Percentiles rank a stretch among this genome's conserved stretches.
phyloP scores from a whole-genome alignment of 2,797 vertebrate genomes.

The Cichlasoma orientale region DNA sequence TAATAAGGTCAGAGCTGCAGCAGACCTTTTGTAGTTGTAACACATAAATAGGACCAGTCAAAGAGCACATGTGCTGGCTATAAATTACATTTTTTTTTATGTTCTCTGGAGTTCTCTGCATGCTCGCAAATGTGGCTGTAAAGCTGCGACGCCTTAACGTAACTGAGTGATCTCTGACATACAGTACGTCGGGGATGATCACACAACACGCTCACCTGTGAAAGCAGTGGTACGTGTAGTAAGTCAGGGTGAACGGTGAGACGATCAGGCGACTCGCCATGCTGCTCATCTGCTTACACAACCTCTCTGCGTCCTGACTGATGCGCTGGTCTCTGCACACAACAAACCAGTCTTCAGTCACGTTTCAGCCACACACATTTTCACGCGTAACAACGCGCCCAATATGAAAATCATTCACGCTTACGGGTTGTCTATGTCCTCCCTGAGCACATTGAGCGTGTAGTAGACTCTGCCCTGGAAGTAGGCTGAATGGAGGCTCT shows the following conservation, averaged over 20 bases:
- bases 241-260: slow-evolving; percentile 91
- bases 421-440: slow-evolving; percentile 96
- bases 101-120: background rate
- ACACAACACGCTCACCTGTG: slow-evolving; percentile 78
- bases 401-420: slow-evolving; percentile 30
- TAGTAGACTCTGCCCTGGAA: slow-evolving; percentile 94
- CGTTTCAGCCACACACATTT: background rate
- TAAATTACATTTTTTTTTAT: background rate
- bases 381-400: background rate
- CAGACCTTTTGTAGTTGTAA: background rate
- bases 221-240: slow-evolving; percentile 96
- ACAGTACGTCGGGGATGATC: background rate
- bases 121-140: background rate
- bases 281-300: slow-evolving; percentile 93
- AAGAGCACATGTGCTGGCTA: background rate
- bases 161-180: background rate
- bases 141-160: background rate
- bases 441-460: slow-evolving; percentile 87
- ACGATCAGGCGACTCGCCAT: slow-evolving; percentile 90
- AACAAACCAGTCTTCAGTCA: background rate
- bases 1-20: slow-evolving; percentile 3
- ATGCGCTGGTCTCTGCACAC: slow-evolving; percentile 92
- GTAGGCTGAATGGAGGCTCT: slow-evolving; percentile 90
- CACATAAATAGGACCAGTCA: background rate
- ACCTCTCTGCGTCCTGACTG: slow-evolving; percentile 93